Percentiles rank a stretch among this genome's conserved stretches.
Conservation (phyloP, 1,140 invertebrate genomes). For the Ladona fulva region DNA sequence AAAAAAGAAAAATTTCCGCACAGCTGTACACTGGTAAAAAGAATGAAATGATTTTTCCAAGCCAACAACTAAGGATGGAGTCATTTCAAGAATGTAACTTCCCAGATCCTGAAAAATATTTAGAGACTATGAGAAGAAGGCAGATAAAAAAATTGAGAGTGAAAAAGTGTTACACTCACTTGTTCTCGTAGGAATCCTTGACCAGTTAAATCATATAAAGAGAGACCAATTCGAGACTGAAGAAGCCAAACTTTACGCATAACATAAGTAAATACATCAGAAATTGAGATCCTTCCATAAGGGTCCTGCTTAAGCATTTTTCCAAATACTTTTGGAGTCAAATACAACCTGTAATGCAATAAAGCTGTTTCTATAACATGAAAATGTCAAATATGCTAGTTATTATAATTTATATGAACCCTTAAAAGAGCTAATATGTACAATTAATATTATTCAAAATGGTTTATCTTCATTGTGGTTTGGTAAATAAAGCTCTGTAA, state of each 20-base stretch:
- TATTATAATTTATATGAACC: no score
- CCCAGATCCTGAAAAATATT: slow-evolving; percentile 69
- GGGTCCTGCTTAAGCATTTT: slow-evolving; percentile 75
- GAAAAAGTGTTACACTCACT: slow-evolving; percentile 42
- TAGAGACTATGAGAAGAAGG: neutral
- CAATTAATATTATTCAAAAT: no score
- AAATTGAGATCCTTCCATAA: slow-evolving; percentile 69
- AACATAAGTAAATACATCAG: slow-evolving; percentile 87
- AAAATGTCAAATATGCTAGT: no score
- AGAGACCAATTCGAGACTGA: slow-evolving; percentile 86
- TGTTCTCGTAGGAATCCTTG: slow-evolving; percentile 84
- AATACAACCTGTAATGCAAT: slow-evolving; percentile 53
- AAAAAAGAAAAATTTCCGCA: slow-evolving; percentile 93
- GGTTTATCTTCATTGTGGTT: no score
- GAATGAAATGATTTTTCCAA: slow-evolving; percentile 88
- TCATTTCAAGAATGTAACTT: slow-evolving; percentile 87
- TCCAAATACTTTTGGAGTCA: slow-evolving; percentile 76
- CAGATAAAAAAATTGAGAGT: neutral
- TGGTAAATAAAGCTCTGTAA: no score
- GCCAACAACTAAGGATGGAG: slow-evolving; percentile 81
- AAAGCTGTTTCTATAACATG: no score
- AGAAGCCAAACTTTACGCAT: slow-evolving; percentile 92
- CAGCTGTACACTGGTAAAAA: slow-evolving; percentile 93
- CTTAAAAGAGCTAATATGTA: no score
- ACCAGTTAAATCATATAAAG: slow-evolving; percentile 85